Conservation (phyloP, 1,140 invertebrate species). For the Drosophila ercepeae region DNA sequence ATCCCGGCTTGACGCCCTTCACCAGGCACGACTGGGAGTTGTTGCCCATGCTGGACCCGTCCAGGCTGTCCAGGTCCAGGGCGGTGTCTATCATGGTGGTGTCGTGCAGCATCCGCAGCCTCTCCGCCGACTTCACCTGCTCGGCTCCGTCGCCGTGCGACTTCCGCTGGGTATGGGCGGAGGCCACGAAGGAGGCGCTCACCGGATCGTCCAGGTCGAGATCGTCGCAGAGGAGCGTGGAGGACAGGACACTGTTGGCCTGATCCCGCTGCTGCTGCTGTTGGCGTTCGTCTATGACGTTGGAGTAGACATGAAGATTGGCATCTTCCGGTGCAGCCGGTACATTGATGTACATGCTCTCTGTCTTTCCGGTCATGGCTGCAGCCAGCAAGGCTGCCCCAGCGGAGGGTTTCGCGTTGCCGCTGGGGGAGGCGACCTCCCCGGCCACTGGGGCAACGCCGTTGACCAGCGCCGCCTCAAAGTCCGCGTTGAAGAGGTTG, state of each 20-base stretch:
- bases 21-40: conserved; percentile 79
- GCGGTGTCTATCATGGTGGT: conserved; percentile 95
- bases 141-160: conserved; percentile 60
- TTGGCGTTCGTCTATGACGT: conserved; percentile 74
- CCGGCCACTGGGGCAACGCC: conserved; percentile 19
- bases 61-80: conserved; percentile 92
- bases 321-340: conserved; percentile 43
- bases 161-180: conserved; percentile 40
- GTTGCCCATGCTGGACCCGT: conserved; percentile 81
- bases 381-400: conserved; percentile 60
- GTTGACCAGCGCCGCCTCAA: conserved; percentile 56
- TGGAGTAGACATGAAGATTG: conserved; percentile 79
- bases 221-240: conserved; percentile 78
- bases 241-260: conserved; percentile 59
- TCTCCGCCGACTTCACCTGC: conserved; percentile 85
- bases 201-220: conserved; percentile 83
- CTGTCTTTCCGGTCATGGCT: conserved; percentile 63
- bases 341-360: conserved; percentile 83
- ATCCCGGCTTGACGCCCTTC: conserved; percentile 60
- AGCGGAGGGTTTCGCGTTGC: conserved; percentile 40
- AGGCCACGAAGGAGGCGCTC: conserved; percentile 71
- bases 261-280: conserved; percentile 45
- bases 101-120: conserved; percentile 89
- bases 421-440: conserved; percentile 1
- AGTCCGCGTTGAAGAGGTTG: conserved; percentile 79